Evolutionary conservation across 2,113 vertebrate genomes (phyloP), one percentile per base, ranked within the genome.

Genomic region (Loxodonta africana): DNA sequence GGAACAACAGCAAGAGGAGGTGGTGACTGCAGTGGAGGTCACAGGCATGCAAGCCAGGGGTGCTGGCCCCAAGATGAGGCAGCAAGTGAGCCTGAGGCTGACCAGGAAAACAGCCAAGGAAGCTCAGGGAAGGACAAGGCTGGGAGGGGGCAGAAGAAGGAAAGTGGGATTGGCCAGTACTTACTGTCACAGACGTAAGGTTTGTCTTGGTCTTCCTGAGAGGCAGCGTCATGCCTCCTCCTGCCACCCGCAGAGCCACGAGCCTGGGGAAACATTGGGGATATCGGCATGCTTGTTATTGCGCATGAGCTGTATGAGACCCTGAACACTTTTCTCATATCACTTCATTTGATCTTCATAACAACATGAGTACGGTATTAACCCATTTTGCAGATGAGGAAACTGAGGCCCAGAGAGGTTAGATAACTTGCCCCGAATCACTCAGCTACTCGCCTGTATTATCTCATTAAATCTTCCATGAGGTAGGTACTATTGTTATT

Each of bases 131-230:
- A 71, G 9, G 30, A 51, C 1, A 4, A 23, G 81, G 30, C 62
- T 15, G 1, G 2, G 46, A 12, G 21, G 48, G 5, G 48, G 12
- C 46, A 1, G 6, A 81, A 28, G 62, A 14, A 97, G 92, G 98
- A 88, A 92, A 88, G 96, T 33, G n/a, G 97, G 95, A 23, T 78
- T 15, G 80, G 60, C 67, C 67, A 0, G 2, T 99, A 99, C 99
- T 99, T 99, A 99, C 99, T 99, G 99, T 99, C 99, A 98, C 99
- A 99, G 99, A 99, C 99, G 90, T 99, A 99, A 98, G 99, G 99
- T 98, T 99, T 99, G 98, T 99, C 99, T 1, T 99, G 99, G 97
- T 99, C 99, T 94, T 99, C 99, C 98, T 99, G 98, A 78, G 99
- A 99, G 91, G 99, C 98, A 3, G 99, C 98, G 71, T 99, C 99